Evolutionary conservation across 2,797 vertebrate species (phyloP).

Genomic region (Neosalanx taihuensis): DNA sequence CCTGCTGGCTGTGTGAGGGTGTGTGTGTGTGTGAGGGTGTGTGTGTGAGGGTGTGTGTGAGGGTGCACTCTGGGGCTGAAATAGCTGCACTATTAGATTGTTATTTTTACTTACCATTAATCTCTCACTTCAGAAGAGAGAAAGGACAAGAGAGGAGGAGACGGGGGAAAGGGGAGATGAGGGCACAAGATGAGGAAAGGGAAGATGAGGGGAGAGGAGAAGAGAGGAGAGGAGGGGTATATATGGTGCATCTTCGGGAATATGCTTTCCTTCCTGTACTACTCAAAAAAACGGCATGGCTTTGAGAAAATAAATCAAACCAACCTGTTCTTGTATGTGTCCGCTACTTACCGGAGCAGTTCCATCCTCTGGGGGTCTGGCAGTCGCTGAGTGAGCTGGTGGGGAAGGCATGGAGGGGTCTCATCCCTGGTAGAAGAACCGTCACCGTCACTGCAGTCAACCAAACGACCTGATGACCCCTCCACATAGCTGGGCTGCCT

Average conservation of each 20-base stretch:
- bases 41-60: too few relatives aligned
- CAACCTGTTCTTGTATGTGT: not conserved
- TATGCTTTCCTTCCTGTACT: not conserved
- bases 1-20: not conserved
- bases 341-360: constrained; percentile 77
- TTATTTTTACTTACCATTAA: constrained; percentile 41
- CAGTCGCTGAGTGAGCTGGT: constrained; percentile 79
- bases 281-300: not conserved
- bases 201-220: too few relatives aligned
- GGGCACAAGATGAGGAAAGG: not conserved
- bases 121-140: constrained; percentile 8
- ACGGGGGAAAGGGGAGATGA: not conserved
- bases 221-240: not conserved
- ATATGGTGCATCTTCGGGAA: not conserved
- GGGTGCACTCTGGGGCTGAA: constrained; percentile 15
- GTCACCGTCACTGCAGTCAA: not conserved
- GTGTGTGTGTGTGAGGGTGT: too few relatives aligned
- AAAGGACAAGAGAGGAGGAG: not conserved
- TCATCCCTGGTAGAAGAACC: constrained; percentile 57
- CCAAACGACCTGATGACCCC: not conserved
- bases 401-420: constrained; percentile 77
- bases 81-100: constrained; percentile 29
- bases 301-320: not conserved
- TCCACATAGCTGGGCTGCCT: not conserved
- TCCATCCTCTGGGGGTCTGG: constrained; percentile 82